Conservation (phyloP, 1,140 invertebrate species). For the Drosophila busckii region DNA sequence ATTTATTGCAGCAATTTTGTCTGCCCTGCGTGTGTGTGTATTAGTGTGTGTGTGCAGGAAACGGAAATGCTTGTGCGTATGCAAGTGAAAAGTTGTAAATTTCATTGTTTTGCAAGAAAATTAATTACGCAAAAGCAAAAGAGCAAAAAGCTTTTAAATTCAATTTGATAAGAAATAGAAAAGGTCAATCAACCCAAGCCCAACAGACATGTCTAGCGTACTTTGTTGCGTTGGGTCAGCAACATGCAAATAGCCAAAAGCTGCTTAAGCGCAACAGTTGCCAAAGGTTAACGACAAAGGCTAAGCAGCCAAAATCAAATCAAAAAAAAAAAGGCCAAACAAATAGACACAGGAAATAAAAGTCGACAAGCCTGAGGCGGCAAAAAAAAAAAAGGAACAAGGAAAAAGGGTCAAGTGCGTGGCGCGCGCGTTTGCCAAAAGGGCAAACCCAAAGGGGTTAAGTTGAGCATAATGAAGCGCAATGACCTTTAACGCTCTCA, state of each 20-base stretch:
- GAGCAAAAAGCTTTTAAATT: slow-evolving; percentile 33
- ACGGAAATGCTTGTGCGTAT: slow-evolving; percentile 60
- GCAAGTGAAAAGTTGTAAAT: slow-evolving; percentile 59
- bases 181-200: too few species aligned
- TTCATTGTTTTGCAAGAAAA: slow-evolving; percentile 63
- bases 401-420: slow-evolving; percentile 50
- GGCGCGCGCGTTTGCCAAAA: too few species aligned
- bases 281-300: slow-evolving; percentile 36
- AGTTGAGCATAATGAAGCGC: slow-evolving; percentile 62
- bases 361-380: slow-evolving; percentile 31
- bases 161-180: slow-evolving; percentile 33
- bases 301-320: neutral
- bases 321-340: slow-evolving; percentile 12
- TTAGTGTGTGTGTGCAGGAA: slow-evolving; percentile 40
- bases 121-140: slow-evolving; percentile 60
- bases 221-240: too few species aligned
- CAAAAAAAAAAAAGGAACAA: slow-evolving; percentile 5
- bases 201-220: too few species aligned
- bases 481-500: slow-evolving; percentile 53
- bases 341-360: slow-evolving; percentile 34
- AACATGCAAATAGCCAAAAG: slow-evolving; percentile 32
- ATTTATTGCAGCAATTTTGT: slow-evolving; percentile 78
- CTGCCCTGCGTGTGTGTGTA: slow-evolving; percentile 22
- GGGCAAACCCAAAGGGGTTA: too few species aligned
- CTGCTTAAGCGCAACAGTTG: slow-evolving; percentile 28